Conservation (phyloP, 2,797 vertebrate species). For the Manis crassicaudata region DNA sequence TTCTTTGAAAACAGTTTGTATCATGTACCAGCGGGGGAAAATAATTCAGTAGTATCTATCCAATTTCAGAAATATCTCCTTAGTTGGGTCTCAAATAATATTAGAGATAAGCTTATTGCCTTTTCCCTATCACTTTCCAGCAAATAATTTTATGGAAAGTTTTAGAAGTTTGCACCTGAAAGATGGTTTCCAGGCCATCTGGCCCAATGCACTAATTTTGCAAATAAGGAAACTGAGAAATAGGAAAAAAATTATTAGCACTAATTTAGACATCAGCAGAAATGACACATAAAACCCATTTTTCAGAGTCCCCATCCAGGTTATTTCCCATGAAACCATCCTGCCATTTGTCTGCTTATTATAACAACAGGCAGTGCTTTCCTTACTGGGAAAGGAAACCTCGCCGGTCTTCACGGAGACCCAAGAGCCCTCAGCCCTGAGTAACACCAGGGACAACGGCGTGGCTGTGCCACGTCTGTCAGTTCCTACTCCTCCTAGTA, state of each 20-base stretch:
- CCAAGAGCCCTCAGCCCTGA: background rate
- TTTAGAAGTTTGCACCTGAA: background rate
- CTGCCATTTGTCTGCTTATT: background rate
- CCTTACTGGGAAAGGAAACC: background rate
- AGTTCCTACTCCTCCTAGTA: background rate
- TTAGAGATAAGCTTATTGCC: background rate
- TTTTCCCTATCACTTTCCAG: background rate
- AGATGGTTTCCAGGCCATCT: background rate
- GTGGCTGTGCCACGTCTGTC: background rate
- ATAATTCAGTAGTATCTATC: background rate
- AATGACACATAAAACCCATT: background rate
- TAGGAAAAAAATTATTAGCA: background rate
- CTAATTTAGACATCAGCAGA: background rate
- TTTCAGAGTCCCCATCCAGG: background rate
- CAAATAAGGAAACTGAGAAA: background rate
- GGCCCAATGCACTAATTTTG: background rate
- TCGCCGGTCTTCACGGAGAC: background rate
- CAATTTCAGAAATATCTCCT: constrained; percentile 6
- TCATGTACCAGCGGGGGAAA: background rate
- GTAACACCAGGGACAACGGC: background rate
- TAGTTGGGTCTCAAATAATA: background rate
- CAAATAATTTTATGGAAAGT: background rate
- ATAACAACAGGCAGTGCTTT: background rate
- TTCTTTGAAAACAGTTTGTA: background rate
- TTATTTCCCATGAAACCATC: background rate